phyloP scores from a whole-genome alignment of 2,888 invertebrate genomes.

The Lasioglossum calceatum region DNA sequence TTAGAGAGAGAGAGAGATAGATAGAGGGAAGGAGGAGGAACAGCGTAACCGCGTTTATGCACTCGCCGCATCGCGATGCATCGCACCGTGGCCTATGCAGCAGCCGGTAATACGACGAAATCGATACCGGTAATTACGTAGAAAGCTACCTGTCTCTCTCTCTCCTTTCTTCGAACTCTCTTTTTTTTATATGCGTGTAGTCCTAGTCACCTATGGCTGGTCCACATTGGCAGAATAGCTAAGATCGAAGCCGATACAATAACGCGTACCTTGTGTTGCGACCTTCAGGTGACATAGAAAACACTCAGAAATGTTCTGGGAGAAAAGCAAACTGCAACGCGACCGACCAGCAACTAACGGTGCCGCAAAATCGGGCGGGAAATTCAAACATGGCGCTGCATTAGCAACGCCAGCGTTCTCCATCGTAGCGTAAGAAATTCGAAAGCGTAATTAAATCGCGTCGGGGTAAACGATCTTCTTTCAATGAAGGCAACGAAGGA shows the following conservation, averaged over 20 bases:
- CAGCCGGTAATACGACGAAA: constrained; percentile 67
- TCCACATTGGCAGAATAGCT: too few species aligned
- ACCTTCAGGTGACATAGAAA: background rate
- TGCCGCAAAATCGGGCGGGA: constrained; percentile 1
- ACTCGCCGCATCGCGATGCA: constrained; percentile 10
- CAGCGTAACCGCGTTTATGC: constrained; percentile 46
- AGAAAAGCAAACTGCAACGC: background rate
- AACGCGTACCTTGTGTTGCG: background rate
- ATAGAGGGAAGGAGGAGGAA: background rate
- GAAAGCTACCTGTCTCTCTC: constrained; percentile 60
- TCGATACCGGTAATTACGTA: constrained; percentile 78
- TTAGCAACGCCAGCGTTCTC: background rate
- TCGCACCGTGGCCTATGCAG: background rate
- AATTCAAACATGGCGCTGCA: constrained; percentile 1
- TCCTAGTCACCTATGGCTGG: background rate
- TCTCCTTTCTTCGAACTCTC: background rate
- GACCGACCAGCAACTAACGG: background rate
- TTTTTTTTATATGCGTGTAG: background rate
- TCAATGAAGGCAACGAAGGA: background rate
- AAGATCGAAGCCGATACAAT: background rate
- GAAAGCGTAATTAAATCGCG: constrained; percentile 68
- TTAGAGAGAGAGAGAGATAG: background rate
- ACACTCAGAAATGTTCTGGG: background rate
- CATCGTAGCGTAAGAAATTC: constrained; percentile 31
- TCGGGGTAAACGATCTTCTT: constrained; percentile 66